Evolutionary conservation across 2,888 invertebrate species (phyloP), one percentile per base, ranked within the genome.

Genomic region (Litoditis marina): DNA sequence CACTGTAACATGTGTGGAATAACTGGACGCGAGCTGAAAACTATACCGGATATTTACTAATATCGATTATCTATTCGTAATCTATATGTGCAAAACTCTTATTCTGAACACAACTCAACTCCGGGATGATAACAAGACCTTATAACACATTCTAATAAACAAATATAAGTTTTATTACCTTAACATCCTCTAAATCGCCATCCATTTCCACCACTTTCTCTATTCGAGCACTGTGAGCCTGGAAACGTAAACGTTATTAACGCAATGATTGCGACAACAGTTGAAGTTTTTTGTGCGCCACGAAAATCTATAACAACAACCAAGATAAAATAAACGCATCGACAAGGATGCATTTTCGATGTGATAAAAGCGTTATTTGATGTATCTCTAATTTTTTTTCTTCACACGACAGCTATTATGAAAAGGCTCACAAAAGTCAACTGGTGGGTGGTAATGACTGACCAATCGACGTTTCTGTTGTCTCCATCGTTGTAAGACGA

Each of bases 141-240:
- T 36, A 11, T 11, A 16, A 16, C 39, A 36, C n/a, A 16, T 36
- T 36, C n/a, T 1, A 36, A 36, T 16, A 36, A n/a, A 36, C 11
- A 36, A 36, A 36, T 16, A 36, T n/a, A 36, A 36, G n/a, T n/a
- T n/a, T n/a, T n/a, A n/a, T 31, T 42, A 46, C 61, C 49, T 61
- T 55, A 5, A 62, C 50, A 27, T 62, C 62, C 19, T 56, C 62
- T 4, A 50, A 5, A 6, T 50, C 31, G 27, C 57, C 62, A 13
- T 50, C 57, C 36, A 54, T 46, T 13, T 47, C 11, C n/a, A 55
- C 27, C 11, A 61, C 13, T 19, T 51, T 52, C 2, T 22, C 13
- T 28, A 34, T 19, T 16, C 44, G 7, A 4, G n/a, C 22, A 2
- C 36, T 28, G 50, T 13, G 13, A 25, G 25, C 46, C 54, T 54